Percentiles rank a stretch among this genome's conserved stretches.
Conservation (phyloP, 2,797 vertebrate genomes). For the Muraenolepis orangiensis region DNA sequence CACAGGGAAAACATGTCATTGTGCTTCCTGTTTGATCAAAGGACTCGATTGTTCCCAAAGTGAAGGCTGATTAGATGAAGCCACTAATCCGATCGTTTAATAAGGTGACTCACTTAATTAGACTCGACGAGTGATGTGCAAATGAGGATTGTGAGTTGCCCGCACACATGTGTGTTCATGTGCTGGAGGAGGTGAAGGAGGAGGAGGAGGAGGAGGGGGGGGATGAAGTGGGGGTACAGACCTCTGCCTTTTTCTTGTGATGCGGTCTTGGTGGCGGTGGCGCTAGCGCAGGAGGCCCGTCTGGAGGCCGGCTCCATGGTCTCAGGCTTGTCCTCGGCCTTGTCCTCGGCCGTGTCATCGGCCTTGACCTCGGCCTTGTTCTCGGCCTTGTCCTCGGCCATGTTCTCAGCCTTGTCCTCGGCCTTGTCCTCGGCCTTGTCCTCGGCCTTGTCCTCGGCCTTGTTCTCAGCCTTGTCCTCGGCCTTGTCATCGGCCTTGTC, state of each 20-base stretch:
- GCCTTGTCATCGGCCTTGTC: too few species aligned
- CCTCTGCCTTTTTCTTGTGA: slow-evolving; percentile 48
- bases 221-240: slow-evolving; percentile 18
- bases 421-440: too few species aligned
- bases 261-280: slow-evolving; percentile 56
- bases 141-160: slow-evolving; percentile 26
- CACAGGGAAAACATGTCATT: neutral
- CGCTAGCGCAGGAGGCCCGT: slow-evolving; percentile 43
- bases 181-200: neutral
- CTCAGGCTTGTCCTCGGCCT: slow-evolving; percentile 39
- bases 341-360: too few species aligned
- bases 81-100: slow-evolving; percentile 32
- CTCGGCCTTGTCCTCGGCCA: too few species aligned
- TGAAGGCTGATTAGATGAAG: neutral
- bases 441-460: too few species aligned
- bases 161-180: slow-evolving; percentile 13
- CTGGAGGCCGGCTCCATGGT: slow-evolving; percentile 40
- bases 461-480: too few species aligned
- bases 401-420: too few species aligned
- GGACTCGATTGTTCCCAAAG: neutral
- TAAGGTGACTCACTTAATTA: slow-evolving; percentile 42
- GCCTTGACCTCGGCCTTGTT: too few species aligned
- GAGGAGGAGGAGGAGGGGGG: too few species aligned
- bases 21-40: neutral
- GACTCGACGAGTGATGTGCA: slow-evolving; percentile 29